Percentiles rank a stretch among this genome's conserved stretches.
phyloP scores from a whole-genome alignment of 2,888 invertebrate species.

The Aspidiotus destructor region DNA sequence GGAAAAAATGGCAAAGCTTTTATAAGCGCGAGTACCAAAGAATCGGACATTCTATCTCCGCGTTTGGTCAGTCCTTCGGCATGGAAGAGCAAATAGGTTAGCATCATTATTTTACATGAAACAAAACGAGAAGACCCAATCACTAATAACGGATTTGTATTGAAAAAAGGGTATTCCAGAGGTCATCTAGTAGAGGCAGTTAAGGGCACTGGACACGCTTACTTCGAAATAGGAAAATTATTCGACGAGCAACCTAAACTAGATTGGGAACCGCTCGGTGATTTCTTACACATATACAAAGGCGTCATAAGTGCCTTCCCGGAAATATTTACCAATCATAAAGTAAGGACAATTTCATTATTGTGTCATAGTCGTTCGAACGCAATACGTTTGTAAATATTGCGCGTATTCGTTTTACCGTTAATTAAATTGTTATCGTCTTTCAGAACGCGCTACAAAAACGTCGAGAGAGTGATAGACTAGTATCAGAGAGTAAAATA shows the following conservation, averaged over 20 bases:
- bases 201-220: slow-evolving; percentile 77
- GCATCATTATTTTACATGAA: slow-evolving; percentile 18
- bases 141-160: slow-evolving; percentile 4
- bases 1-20: slow-evolving; percentile 72
- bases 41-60: slow-evolving; percentile 76
- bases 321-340: slow-evolving; percentile 79
- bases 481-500: slow-evolving; percentile 71
- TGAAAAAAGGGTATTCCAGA: slow-evolving; percentile 37
- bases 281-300: slow-evolving; percentile 87
- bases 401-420: background rate
- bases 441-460: slow-evolving; percentile 66
- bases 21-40: slow-evolving; percentile 86
- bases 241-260: slow-evolving; percentile 82
- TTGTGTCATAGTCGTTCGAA: background rate
- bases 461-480: slow-evolving; percentile 75
- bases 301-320: slow-evolving; percentile 85
- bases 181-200: slow-evolving; percentile 39
- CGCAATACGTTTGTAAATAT: background rate
- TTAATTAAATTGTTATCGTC: background rate
- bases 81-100: slow-evolving; percentile 54
- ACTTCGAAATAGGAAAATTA: slow-evolving; percentile 77
- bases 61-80: slow-evolving; percentile 72
- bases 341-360: slow-evolving; percentile 46
- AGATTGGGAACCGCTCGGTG: slow-evolving; percentile 83
- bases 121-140: background rate